Evolutionary conservation across 2,797 vertebrate genomes (phyloP), one percentile per base, ranked within the genome.

Genomic region (Scleropages formosus): DNA sequence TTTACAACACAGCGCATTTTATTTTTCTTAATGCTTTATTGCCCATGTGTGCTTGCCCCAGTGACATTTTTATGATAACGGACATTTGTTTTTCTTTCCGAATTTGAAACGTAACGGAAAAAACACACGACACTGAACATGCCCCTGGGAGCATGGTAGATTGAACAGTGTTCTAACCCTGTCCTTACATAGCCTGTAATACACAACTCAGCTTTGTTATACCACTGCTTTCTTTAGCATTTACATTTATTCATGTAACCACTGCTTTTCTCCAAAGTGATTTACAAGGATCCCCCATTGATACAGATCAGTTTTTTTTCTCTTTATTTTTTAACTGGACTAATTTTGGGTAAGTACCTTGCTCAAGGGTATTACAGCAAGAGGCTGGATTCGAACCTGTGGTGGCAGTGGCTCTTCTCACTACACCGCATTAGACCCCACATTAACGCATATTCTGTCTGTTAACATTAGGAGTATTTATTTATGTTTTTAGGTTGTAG

Each of bases 111-210:
- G 76, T 87, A 83, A 79, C 83, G 78, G 78, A 86, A 83, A 86
- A 85, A 86, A 87, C 82, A 88, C 24, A 87, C 86, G 82, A 86
- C 86, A 86, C 84, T 83, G 81, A 80, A 68, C 58, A 13, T 76
- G 63, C 85, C 83, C 84, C 13, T 62, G 85, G 83, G 89, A 87
- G 75, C 80, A 81, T 84, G 87, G 85, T 87, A 89, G 86, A 87
- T 80, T 58, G 72, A 80, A 79, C 2, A 9, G 53, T 53, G 10
- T 46, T 60, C 20, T 61, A 20, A 51, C 49, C 8, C 10, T n/a
- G 18, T 24, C 4, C 24, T 49, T 26, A 46, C 47, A 12, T 46
- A 46, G 39, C 39, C 49, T 67, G 24, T 18, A 51, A 18, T 67
- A 56, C 0, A 8, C 12, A 58, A 24, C 62, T 12, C 18, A 60